These are phyloP conservation scores for Drosophila pachea DNA, from an alignment of 1,140 invertebrate genomes.

Conservation along the genomic window DNA sequence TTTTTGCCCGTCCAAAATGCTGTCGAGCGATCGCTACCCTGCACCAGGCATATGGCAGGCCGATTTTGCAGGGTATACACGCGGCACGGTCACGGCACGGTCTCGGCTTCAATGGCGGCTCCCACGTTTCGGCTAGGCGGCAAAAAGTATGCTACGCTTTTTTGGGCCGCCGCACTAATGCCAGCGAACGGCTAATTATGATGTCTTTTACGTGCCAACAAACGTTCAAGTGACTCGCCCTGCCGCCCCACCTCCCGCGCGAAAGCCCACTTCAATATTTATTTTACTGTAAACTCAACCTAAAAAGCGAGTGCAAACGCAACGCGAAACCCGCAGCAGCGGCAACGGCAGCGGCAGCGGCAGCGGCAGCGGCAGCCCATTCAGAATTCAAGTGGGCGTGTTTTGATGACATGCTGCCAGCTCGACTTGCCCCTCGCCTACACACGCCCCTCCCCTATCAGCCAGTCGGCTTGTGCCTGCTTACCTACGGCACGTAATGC, in stretches of 20 bases:
- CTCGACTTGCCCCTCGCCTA: not conserved
- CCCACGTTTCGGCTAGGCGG: slow-evolving; percentile 37
- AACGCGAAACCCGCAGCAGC: slow-evolving; percentile 51
- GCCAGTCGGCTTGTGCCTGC: slow-evolving; percentile 49
- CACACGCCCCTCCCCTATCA: not conserved
- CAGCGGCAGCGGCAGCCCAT: slow-evolving; percentile 37
- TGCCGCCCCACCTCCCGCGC: too few relatives aligned
- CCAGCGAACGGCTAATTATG: slow-evolving; percentile 70
- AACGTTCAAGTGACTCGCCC: slow-evolving; percentile 67
- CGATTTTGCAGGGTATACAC: not conserved
- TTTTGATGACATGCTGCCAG: slow-evolving; percentile 74
- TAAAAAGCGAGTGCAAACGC: slow-evolving; percentile 63
- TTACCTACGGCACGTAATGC: slow-evolving; percentile 77
- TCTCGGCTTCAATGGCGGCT: too few relatives aligned
- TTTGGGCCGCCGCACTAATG: slow-evolving; percentile 47
- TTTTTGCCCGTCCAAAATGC: slow-evolving; percentile 36
- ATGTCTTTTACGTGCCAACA: slow-evolving; percentile 76
- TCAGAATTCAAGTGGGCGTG: slow-evolving; percentile 76
- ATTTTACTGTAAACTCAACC: slow-evolving; percentile 74
- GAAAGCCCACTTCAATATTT: slow-evolving; percentile 66
- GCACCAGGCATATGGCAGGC: not conserved
- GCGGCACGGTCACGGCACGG: not conserved
- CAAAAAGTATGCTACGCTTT: slow-evolving; percentile 33
- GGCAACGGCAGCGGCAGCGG: slow-evolving; percentile 5
- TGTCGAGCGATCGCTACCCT: slow-evolving; percentile 17